Base-by-base conservation (phyloP, 2,888 invertebrate species). In the Diplolepis rosae region DNA sequence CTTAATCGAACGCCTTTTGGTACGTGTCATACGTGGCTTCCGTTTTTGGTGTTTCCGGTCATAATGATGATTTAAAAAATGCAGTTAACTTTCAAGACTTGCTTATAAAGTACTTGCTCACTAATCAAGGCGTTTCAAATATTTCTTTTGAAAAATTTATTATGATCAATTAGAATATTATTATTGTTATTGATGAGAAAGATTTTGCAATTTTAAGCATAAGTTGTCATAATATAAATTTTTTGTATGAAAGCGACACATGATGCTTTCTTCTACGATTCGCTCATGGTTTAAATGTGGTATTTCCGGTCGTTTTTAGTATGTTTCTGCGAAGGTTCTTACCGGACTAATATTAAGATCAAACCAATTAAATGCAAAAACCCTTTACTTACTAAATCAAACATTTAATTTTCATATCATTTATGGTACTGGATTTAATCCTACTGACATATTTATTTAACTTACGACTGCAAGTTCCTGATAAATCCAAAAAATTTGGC, bases 401-500 rank as follows among this genome's bases (percentile, higher is more conserved):
- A 61, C n/a, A n/a, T n/a, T n/a, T n/a, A n/a, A n/a, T n/a, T n/a
- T n/a, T n/a, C n/a, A n/a, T n/a, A n/a, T n/a, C n/a, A n/a, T n/a
- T n/a, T n/a, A n/a, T n/a, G n/a, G n/a, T n/a, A n/a, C n/a, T n/a
- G n/a, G n/a, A 39, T 4, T 51, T 4, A 3, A 4, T 51, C 24
- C 7, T 0, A 18, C 22, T 48, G 6, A 30, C 9, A 30, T 51
- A 27, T 51, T n/a, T 30, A 30, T 1, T n/a, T 7, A 54, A 83
- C 84, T 85, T 78, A 84, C 85, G 80, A 68, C 72, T 75, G 70
- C 78, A 70, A n/a, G 77, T 74, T 54, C 81, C 84, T 51, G 84
- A 85, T 54, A 88, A 82, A 79, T 88, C 86, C 73, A 88, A 80
- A 78, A 87, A 87, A 56, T 78, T 82, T 42, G 88, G 87, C 51